Base-by-base conservation (phyloP, 1,140 invertebrate species). In the Aradophagus sp. region DNA sequence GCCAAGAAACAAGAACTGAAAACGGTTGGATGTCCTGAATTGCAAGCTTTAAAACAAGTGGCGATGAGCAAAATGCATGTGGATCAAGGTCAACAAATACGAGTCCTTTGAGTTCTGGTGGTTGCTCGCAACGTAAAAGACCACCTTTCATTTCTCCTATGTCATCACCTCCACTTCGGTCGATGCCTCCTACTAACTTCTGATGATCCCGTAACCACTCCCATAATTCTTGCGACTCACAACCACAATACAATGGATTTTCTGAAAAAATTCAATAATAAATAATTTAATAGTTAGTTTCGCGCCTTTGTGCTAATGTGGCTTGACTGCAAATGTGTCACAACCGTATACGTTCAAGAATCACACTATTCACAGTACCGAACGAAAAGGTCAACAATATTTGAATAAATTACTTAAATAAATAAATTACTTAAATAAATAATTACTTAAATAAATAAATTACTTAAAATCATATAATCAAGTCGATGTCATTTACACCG, bases 1-100 rank as follows among this genome's bases (percentile, higher is more conserved):
- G 92, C 95, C 95, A 96, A 42, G 93, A 92, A 8, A 96, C 92
- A 44, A 94, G 86, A 20, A 96, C 90, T n/a, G 92, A 93, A 83
- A 92, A 93, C 1, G 93, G 93, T 82, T 95, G 93, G 20, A 96
- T 93, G 80, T 95, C 93, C 84, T 94, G 91, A 67, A 95, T 93
- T 53, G 92, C 92, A 15, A 97, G 87, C 80, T 93, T 91, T 31
- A 92, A 86, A 61, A 96, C 90, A 66, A 95, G 85, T 4, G 93
- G 93, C 41, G 91, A 87, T 52, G 93, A 91, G 78, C 94, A 97
- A 76, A 97, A 93, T 74, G 91, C 89, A 58, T 91, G 90, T 5
- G 93, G 91, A 74, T 93, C 90, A 69, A 95, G 86, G 52, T 91
- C 90, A 11, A 94, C 84, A 81, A 96, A 93, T 56, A 91, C 86